These are phyloP conservation scores for Takifugu bimaculatus DNA, from an alignment of 2,113 vertebrate species.

Conservation along the genomic window DNA sequence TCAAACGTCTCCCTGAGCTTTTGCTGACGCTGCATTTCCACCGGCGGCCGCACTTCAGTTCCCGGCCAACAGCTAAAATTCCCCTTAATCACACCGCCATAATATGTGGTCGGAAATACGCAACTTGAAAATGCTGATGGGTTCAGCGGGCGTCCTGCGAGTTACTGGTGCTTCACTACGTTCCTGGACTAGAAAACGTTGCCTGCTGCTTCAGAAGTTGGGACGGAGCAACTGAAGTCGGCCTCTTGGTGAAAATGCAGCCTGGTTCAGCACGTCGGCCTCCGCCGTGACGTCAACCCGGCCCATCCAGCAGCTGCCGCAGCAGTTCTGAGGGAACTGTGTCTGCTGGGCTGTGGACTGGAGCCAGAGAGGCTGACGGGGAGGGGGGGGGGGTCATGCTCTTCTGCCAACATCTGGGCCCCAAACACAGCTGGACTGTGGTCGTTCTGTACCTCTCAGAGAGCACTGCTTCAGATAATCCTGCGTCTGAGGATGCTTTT, in stretches of 20 bases:
- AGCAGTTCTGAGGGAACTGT: conserved; percentile 25
- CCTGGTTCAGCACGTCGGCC: conserved; percentile 39
- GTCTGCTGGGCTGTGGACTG: conserved; percentile 40
- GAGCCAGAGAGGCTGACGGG: conserved; percentile 27
- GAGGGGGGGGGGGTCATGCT: conserved; percentile 1
- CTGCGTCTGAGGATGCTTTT: conserved; percentile 69
- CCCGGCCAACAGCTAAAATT: conserved; percentile 7
- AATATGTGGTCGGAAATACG: no score
- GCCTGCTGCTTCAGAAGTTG: no score
- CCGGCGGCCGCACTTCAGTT: no score
- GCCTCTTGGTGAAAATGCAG: no score
- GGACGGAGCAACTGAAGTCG: no score
- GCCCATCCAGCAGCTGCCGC: conserved; percentile 40
- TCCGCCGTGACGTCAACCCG: conserved; percentile 27
- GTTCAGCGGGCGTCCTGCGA: neutral
- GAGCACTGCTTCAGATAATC: conserved; percentile 82
- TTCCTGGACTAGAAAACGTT: no score
- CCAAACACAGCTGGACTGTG: conserved; percentile 14
- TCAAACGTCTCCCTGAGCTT: neutral
- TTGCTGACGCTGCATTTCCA: conserved; percentile 12
- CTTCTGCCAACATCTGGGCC: no score
- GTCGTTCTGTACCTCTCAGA: conserved; percentile 57
- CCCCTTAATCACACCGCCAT: neutral
- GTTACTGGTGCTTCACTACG: no score
- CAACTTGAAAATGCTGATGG: neutral